Evolutionary conservation across 2,797 vertebrate species (phyloP).

Genomic region (Moxostoma hubbsi): DNA sequence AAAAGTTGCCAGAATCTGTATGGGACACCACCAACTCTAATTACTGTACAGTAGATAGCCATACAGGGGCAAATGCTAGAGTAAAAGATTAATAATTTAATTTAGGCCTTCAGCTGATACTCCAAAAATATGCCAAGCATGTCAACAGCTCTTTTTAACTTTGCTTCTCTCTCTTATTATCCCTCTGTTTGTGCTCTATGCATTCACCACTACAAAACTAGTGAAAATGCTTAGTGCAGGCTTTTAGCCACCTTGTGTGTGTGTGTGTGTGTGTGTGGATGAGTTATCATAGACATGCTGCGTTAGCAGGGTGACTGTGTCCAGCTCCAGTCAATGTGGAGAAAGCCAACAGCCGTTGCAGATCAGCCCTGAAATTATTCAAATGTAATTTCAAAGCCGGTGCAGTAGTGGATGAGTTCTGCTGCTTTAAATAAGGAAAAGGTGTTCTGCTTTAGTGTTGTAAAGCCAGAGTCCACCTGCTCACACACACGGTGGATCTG

Average conservation of each 20-base stretch:
- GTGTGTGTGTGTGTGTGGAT: constrained; percentile 9
- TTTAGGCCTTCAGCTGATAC: neutral
- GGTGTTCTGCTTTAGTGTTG: neutral
- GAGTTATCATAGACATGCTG: constrained; percentile 31
- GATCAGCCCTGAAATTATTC: constrained; percentile 75
- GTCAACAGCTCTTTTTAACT: constrained; percentile 66
- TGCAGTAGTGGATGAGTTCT: constrained; percentile 31
- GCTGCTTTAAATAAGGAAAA: constrained; percentile 21
- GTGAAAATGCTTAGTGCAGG: constrained; percentile 47
- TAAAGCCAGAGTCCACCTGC: neutral
- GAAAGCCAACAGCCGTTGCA: constrained; percentile 35
- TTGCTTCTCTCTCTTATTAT: constrained; percentile 49
- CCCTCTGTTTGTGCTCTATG: constrained; percentile 38
- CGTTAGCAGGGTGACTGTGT: constrained; percentile 24
- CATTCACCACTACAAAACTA: constrained; percentile 41
- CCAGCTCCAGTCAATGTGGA: constrained; percentile 30
- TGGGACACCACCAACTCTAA: too few relatives aligned
- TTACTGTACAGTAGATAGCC: neutral
- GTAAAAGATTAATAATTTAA: neutral
- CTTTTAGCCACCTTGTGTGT: constrained; percentile 29
- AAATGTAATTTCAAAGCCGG: constrained; percentile 68
- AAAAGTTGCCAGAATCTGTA: neutral
- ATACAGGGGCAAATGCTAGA: neutral
- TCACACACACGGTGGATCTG: too few relatives aligned
- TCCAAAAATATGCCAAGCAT: constrained; percentile 63